These are phyloP conservation scores for Taxidea taxus DNA, from an alignment of 2,113 vertebrate species.

Conservation along the genomic window DNA sequence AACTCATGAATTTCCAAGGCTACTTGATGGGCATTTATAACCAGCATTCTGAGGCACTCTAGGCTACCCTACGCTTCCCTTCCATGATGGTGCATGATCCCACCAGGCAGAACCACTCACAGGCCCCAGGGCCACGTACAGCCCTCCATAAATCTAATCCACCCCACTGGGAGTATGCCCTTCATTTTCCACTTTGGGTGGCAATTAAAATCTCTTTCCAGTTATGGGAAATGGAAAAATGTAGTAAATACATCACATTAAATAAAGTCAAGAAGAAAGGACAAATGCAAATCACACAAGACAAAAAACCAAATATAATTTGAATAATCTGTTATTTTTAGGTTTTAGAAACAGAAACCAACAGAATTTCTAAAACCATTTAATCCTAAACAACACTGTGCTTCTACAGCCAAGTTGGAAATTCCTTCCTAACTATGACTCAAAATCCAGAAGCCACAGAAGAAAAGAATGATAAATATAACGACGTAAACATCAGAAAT, in stretches of 20 bases:
- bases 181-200: neutral
- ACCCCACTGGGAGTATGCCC: neutral
- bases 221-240: neutral
- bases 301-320: neutral
- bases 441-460: constrained; percentile 8
- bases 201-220: neutral
- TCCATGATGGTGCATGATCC: fast-evolving
- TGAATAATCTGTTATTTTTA: neutral
- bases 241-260: neutral
- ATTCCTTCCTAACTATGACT: neutral
- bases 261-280: neutral
- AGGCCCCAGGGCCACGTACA: neutral
- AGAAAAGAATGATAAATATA: neutral
- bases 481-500: neutral
- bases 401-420: neutral
- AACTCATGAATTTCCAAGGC: neutral
- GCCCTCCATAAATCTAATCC: neutral
- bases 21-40: neutral
- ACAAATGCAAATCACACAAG: neutral
- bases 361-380: neutral
- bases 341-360: neutral
- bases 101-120: neutral
- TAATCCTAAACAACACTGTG: neutral
- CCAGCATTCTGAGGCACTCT: neutral
- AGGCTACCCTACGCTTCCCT: neutral